phyloP scores from a whole-genome alignment of 1,140 invertebrate genomes.

The Ceratina calcarata region DNA sequence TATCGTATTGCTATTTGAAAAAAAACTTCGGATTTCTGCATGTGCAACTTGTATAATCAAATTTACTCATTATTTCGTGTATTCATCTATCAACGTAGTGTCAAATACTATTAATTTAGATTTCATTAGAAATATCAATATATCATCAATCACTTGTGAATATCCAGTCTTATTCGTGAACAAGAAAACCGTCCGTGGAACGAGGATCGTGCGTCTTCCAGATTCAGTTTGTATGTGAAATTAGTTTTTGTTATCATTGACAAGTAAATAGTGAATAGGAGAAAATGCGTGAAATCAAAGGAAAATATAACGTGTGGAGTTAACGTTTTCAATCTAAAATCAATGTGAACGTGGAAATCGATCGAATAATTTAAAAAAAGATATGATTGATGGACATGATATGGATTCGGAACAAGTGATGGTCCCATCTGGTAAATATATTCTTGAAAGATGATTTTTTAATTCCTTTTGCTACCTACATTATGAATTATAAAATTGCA shows the following conservation, averaged over 20 bases:
- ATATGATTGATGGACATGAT: conserved; percentile 24
- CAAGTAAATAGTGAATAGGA: background rate
- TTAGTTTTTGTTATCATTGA: background rate
- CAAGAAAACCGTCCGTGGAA: no score
- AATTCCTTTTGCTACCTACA: no score
- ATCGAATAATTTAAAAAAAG: background rate
- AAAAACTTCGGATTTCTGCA: no score
- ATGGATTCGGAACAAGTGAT: conserved; percentile 59
- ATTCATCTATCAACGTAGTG: no score
- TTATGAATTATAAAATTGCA: background rate
- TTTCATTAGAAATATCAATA: conserved; percentile 6
- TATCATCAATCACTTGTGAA: conserved; percentile 8
- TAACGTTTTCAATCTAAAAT: background rate
- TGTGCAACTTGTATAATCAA: background rate
- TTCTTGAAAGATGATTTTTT: no score
- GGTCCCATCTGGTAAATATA: conserved; percentile 68
- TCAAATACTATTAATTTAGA: background rate
- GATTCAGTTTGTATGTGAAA: background rate
- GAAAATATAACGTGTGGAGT: background rate
- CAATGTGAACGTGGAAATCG: background rate
- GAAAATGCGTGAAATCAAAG: background rate
- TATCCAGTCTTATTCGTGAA: background rate
- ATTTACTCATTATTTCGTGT: no score
- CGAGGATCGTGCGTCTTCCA: no score
- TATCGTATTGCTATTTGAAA: no score